A percentile compares a stretch with the other conserved stretches of the same genome.
Conservation (phyloP, 2,113 vertebrate species). For the Geococcyx californianus region DNA sequence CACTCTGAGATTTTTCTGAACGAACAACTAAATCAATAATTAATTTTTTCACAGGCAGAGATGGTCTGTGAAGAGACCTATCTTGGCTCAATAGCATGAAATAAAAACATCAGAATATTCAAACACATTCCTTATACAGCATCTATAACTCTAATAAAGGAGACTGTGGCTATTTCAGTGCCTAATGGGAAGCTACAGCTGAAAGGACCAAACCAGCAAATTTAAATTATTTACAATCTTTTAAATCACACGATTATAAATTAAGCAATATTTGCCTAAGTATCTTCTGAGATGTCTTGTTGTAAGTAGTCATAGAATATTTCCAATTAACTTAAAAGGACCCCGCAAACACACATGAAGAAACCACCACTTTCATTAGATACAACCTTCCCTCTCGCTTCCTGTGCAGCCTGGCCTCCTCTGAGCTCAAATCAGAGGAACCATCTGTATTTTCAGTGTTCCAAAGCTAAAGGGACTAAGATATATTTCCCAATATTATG, state of each 20-base stretch:
- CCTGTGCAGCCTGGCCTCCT: neutral
- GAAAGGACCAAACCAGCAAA: neutral
- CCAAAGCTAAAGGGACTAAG: neutral
- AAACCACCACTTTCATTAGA: neutral
- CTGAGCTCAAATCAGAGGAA: neutral
- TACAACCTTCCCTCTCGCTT: neutral
- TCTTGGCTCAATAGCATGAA: neutral
- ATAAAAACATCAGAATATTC: neutral
- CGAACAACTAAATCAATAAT: conserved; percentile 9
- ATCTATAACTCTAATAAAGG: neutral
- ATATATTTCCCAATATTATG: neutral
- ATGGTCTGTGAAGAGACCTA: neutral
- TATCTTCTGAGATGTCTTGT: neutral
- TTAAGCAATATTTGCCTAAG: neutral
- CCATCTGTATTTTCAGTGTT: neutral
- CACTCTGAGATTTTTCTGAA: neutral
- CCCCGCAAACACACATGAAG: neutral
- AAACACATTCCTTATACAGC: neutral
- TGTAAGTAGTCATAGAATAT: neutral
- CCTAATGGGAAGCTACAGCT: neutral
- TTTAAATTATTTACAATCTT: neutral
- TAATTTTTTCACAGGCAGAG: neutral
- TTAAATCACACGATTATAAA: neutral
- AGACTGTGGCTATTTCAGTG: neutral
- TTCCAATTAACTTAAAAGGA: neutral